These are phyloP conservation scores for Vanacampus margaritifer DNA, from an alignment of 2,113 vertebrate species.

Conservation along the genomic window DNA sequence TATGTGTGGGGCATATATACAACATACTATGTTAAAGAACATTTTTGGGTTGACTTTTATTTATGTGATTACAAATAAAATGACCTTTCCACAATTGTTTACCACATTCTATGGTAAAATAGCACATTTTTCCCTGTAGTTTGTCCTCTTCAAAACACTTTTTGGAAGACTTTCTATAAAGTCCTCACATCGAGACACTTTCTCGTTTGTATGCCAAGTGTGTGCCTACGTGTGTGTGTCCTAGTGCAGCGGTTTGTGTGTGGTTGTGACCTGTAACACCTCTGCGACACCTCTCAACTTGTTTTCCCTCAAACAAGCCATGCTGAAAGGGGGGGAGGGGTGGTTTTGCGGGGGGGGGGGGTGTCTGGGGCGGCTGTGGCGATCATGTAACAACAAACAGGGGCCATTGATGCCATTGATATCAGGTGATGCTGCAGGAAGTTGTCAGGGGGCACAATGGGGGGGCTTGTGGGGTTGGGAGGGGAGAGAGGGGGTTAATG, in stretches of 20 bases:
- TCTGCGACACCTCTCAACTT: slow-evolving; percentile 56
- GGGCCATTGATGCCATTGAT: slow-evolving; percentile 67
- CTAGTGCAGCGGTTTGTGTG: not conserved
- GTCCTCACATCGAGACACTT: not conserved
- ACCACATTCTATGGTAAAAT: too few species aligned
- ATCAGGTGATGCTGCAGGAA: slow-evolving; percentile 67
- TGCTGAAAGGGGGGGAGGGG: slow-evolving; percentile 34
- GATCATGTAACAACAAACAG: slow-evolving; percentile 73
- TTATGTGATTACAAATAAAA: too few species aligned
- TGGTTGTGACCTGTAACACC: slow-evolving; percentile 49
- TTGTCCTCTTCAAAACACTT: too few species aligned
- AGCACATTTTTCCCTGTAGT: too few species aligned
- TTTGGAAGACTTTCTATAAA: too few species aligned
- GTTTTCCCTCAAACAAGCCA: slow-evolving; percentile 57
- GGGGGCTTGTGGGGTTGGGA: slow-evolving; percentile 36
- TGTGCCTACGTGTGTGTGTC: not conserved
- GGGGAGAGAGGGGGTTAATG: slow-evolving; percentile 1
- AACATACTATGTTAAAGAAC: too few species aligned
- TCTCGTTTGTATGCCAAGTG: not conserved
- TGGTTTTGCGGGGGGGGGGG: not conserved
- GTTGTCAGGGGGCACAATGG: slow-evolving; percentile 61
- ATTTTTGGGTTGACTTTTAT: too few species aligned
- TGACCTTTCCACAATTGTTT: too few species aligned
- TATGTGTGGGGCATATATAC: too few species aligned
- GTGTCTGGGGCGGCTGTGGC: slow-evolving; percentile 59